Evolutionary conservation across 1,140 invertebrate species (phyloP).

Genomic region (Drosophila eugracilis): DNA sequence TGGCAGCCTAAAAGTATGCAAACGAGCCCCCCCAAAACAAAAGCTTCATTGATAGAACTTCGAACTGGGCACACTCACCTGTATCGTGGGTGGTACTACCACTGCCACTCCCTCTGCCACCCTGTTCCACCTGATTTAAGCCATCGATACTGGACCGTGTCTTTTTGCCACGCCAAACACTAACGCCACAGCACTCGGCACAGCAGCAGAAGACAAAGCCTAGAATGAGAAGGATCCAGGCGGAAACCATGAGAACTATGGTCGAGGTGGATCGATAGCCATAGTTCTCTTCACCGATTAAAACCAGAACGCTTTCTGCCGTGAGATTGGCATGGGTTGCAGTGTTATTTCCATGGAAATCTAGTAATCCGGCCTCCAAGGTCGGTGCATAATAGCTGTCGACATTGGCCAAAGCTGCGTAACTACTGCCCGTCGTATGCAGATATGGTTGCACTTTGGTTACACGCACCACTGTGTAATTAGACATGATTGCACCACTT

Average conservation of each 20-base stretch:
- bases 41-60: conserved; percentile 37
- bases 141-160: conserved; percentile 21
- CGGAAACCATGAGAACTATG: conserved; percentile 72
- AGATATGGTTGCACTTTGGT: conserved; percentile 65
- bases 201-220: conserved; percentile 79
- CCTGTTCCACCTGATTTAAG: conserved; percentile 19
- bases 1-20: conserved; percentile 70
- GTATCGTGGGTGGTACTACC: conserved; percentile 8
- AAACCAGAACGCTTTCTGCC: conserved; percentile 50
- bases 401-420: conserved; percentile 53
- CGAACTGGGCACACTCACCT: conserved; percentile 55
- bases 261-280: conserved; percentile 73
- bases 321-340: conserved; percentile 34
- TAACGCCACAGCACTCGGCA: conserved; percentile 72
- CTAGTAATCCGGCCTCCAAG: conserved; percentile 20
- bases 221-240: conserved; percentile 73
- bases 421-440: conserved; percentile 51
- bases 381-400: conserved; percentile 44
- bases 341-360: conserved; percentile 19
- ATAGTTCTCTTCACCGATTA: conserved; percentile 57
- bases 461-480: conserved; percentile 55
- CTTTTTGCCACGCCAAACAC: conserved; percentile 71
- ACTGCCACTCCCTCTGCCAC: background rate
- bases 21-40: conserved; percentile 15
- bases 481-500: conserved; percentile 55